phyloP scores from a whole-genome alignment of 2,888 invertebrate species.

The Branchipolynoe longqiensis region DNA sequence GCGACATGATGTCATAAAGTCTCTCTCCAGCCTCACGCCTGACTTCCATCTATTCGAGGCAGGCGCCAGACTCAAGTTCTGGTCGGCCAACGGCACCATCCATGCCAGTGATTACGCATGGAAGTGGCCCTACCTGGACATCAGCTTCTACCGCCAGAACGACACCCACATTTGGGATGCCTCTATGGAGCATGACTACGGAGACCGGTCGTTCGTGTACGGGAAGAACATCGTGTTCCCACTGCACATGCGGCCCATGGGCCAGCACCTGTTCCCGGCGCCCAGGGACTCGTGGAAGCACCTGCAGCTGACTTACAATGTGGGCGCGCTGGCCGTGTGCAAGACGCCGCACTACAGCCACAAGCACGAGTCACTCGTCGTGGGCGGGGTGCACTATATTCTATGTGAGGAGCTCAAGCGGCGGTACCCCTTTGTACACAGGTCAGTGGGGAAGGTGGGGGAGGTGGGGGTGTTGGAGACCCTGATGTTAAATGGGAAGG shows the following conservation, averaged over 20 bases:
- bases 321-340: constrained; percentile 59
- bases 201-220: constrained; percentile 60
- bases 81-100: constrained; percentile 44
- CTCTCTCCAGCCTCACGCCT: constrained; percentile 26
- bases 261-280: constrained; percentile 62
- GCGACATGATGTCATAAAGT: constrained; percentile 14
- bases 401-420: constrained; percentile 58
- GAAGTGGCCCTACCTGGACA: constrained; percentile 69
- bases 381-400: constrained; percentile 28
- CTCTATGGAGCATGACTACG: constrained; percentile 62
- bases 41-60: constrained; percentile 60
- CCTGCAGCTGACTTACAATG: constrained; percentile 63
- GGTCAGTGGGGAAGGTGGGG: constrained; percentile 61
- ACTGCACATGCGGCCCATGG: constrained; percentile 67
- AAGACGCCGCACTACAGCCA: constrained; percentile 66
- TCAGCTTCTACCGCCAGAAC: constrained; percentile 68
- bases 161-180: constrained; percentile 68
- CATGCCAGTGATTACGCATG: constrained; percentile 64
- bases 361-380: constrained; percentile 63
- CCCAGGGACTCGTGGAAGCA: constrained; percentile 65
- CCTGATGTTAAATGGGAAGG: constrained; percentile 55
- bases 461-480: constrained; percentile 63
- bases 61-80: constrained; percentile 65
- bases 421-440: constrained; percentile 65
- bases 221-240: constrained; percentile 66